Evolutionary conservation across 2,113 vertebrate species (phyloP), one percentile per base, ranked within the genome.

Genomic region (Natator depressus): DNA sequence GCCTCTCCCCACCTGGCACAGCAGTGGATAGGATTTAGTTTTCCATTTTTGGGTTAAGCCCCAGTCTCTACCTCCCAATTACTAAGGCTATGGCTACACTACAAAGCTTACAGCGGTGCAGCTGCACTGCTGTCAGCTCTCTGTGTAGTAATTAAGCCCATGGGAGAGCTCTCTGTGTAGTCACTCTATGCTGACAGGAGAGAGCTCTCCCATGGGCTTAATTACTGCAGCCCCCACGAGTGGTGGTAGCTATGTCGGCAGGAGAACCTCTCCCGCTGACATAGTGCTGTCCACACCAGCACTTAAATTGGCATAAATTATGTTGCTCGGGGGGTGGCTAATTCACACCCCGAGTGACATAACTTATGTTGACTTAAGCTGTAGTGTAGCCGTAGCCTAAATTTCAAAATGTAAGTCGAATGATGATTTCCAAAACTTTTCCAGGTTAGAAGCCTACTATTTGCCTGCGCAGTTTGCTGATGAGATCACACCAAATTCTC

Each of bases 391-490:
- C 22, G 38, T 93, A 46, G 57, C 89, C 51, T 19, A 55, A 1
- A 35, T 76, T 85, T 88, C 54, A 84, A 38, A 88, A 76, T 76
- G 2, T 24, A 54, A 69, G 51, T 55, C 29, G 24, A 35, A 5
- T 49, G 7, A 81, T 0, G 0, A 57, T 29, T 10, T 62, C 59
- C 51, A 57, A 12, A 55, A 11, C 49, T 1, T 14, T 24, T 55
- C 14, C 84, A 20, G 62, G 38, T 31, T n/a, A 35, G 13, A 12
- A 13, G 14, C 62, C 11, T 35, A 76, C 59, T 29, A 76, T 54
- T 72, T 29, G 19, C 69, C 50, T 89, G 82, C 2, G 5, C 24
- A 65, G 81, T 80, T 1, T 49, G 80, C 13, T 5, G 53, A 27
- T 76, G 11, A 78, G 82, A 5, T 81, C 55, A 22, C 24, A 46